phyloP scores from a whole-genome alignment of 1,140 invertebrate species.

The Scylla paramamosain region DNA sequence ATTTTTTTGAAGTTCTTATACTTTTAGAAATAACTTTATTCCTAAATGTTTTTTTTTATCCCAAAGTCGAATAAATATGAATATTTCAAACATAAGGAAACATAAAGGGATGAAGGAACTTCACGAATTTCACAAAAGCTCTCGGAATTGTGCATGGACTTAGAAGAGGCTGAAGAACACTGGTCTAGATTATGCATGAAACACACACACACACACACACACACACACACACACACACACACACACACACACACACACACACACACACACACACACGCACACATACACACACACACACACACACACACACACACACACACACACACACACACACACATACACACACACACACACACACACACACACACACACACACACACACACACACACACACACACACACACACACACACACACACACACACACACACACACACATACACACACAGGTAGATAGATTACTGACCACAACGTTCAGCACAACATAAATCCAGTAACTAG shows the following conservation, averaged over 20 bases:
- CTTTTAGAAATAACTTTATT: too few relatives aligned
- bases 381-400: constrained; percentile 39
- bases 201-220: constrained; percentile 40
- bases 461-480: neutral
- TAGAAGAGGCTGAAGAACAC: too few relatives aligned
- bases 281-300: constrained; percentile 28
- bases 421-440: constrained; percentile 15
- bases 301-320: neutral
- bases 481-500: neutral
- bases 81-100: too few relatives aligned
- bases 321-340: constrained; percentile 38
- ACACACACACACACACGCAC: constrained; percentile 38
- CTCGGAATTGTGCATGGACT: too few relatives aligned
- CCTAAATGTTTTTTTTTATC: too few relatives aligned
- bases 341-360: constrained; percentile 37
- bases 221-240: constrained; percentile 37
- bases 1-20: too few relatives aligned
- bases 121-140: too few relatives aligned
- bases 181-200: too few relatives aligned
- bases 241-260: constrained; percentile 38
- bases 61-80: too few relatives aligned
- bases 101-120: too few relatives aligned
- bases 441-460: neutral
- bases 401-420: constrained; percentile 40
- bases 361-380: constrained; percentile 37